phyloP scores from a whole-genome alignment of 2,888 invertebrate species.

The Apantesis nais region DNA sequence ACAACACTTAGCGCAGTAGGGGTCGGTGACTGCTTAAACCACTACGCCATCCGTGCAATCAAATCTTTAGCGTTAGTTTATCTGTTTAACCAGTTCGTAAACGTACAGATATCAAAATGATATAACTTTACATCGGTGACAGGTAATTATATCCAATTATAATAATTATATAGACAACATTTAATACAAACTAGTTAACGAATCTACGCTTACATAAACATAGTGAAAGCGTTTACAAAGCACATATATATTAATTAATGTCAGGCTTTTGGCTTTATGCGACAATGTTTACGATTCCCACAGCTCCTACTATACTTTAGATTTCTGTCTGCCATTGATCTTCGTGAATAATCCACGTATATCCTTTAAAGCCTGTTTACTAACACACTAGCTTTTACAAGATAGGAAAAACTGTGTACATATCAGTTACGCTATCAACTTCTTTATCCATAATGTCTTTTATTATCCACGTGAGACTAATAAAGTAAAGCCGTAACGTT shows the following conservation, averaged over 20 bases:
- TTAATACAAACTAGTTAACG: no score
- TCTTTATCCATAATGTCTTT: slow-evolving; percentile 44
- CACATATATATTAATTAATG: neutral
- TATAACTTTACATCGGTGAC: no score
- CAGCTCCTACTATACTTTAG: neutral
- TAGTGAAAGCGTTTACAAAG: neutral
- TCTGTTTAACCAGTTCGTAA: no score
- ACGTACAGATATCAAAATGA: no score
- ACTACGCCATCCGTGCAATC: no score
- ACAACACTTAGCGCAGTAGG: no score
- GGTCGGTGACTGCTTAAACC: no score
- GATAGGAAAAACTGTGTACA: slow-evolving; percentile 13
- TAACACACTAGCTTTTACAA: neutral
- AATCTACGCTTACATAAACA: neutral
- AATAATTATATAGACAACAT: no score
- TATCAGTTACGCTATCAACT: slow-evolving; percentile 42
- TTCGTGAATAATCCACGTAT: neutral
- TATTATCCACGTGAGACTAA: slow-evolving; percentile 58
- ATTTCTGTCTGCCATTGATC: neutral
- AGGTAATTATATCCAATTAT: no score
- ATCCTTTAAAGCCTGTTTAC: slow-evolving; percentile 5
- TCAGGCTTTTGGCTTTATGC: neutral
- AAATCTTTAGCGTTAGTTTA: no score
- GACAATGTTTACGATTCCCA: slow-evolving; percentile 7
- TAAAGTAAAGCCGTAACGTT: slow-evolving; percentile 56